Evolutionary conservation across 2,888 invertebrate genomes (phyloP).

Genomic region (Aromia moschata): DNA sequence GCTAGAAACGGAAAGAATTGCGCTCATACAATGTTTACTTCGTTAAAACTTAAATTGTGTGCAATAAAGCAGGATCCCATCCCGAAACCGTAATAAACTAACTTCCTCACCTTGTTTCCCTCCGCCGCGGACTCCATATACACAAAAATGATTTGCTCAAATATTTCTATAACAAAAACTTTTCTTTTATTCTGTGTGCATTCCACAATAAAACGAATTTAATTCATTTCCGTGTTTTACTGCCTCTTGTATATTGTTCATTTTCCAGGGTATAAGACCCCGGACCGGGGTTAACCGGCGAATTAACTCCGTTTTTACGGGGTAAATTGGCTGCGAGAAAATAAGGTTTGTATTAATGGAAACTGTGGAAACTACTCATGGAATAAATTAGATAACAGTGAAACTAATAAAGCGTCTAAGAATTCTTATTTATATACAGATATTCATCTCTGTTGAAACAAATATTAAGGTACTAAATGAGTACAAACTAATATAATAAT

Average conservation of each 20-base stretch:
- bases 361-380: too few relatives aligned
- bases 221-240: slow-evolving; percentile 52
- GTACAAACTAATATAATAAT: too few relatives aligned
- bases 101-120: slow-evolving; percentile 55
- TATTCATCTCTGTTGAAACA: too few relatives aligned
- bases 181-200: slow-evolving; percentile 59
- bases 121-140: slow-evolving; percentile 52
- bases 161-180: slow-evolving; percentile 55
- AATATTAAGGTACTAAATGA: too few relatives aligned
- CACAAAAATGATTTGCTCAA: slow-evolving; percentile 59
- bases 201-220: slow-evolving; percentile 58
- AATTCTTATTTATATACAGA: too few relatives aligned
- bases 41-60: slow-evolving; percentile 58
- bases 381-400: too few relatives aligned
- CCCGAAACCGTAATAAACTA: slow-evolving; percentile 52
- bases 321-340: too few relatives aligned
- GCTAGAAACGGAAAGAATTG: slow-evolving; percentile 9
- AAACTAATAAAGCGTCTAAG: too few relatives aligned
- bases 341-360: too few relatives aligned
- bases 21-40: slow-evolving; percentile 53
- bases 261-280: slow-evolving; percentile 32
- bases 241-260: slow-evolving; percentile 37
- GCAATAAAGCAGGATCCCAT: slow-evolving; percentile 56
- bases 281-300: slow-evolving; percentile 12
- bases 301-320: slow-evolving; percentile 9